Base-by-base conservation (phyloP, 35 echinoderm and acorn worm species). In the Ptychodera flava region DNA sequence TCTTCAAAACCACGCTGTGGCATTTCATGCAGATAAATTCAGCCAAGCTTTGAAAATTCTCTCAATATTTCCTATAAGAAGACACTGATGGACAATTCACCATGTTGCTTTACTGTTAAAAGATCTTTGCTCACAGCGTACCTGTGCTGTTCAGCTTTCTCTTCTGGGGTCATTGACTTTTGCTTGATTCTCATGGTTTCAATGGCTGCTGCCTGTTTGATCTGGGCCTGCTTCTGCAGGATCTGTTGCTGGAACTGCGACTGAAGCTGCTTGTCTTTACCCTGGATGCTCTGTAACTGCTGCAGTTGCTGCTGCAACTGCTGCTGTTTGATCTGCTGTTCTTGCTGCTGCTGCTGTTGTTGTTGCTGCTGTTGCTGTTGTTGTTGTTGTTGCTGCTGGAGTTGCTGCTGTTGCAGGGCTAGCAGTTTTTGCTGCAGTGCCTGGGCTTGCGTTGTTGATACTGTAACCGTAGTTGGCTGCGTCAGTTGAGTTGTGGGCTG, bases 221-320 rank as follows among this genome's bases (percentile, higher is more conserved):
- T 87, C 78, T 83, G 77, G 16, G 15, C 78, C 82, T 83, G 78
- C 32, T 86, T 76, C 78, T 83, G 38, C 33, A 31, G 45, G 30
- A 93, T 36, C 79, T 94, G 84, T 35, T 76, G 85, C 29, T 90
- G 85, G 78, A 83, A 94, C 89, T 94, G 84, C 33, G 84, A 36
- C 85, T 94, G 92, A 33, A 91, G 85, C 6, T 89, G 30, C 81
- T 79, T 45, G 1, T 89, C 87, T 38, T 87, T 83, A 32, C 76
- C 86, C 85, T 88, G 81, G 27, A 88, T 27, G 16, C 33, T 36
- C 29, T 33, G 33, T 36, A 83, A 36, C 28, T 83, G 82, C 29
- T 83, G 82, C 32, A 83, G 34, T 30, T 83, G 82, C 31, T 83
- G 33, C 35, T 36, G 35, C 28, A 36, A 35, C 37, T 83, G 34